Conservation (phyloP, 2,797 vertebrate genomes). For the Ceyx erithaca region DNA sequence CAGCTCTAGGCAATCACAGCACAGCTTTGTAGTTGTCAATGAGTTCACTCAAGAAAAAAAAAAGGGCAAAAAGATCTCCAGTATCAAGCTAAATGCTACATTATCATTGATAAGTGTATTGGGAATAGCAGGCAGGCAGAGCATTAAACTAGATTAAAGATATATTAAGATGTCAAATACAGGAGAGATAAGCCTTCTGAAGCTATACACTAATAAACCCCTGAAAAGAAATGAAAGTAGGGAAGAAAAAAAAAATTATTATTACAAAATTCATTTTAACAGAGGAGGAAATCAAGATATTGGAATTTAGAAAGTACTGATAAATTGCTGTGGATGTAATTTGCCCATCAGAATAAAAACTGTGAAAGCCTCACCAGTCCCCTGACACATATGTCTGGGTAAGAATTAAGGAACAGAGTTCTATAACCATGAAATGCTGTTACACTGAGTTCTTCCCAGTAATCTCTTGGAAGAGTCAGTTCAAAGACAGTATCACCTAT, state of each 20-base stretch:
- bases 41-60: not conserved
- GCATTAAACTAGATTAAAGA: slow-evolving; percentile 37
- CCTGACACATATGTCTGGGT: not conserved
- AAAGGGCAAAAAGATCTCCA: not conserved
- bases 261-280: slow-evolving; percentile 36
- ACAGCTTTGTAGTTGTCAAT: not conserved
- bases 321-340: not conserved
- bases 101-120: slow-evolving; percentile 18
- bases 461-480: not conserved
- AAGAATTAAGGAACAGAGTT: not conserved
- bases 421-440: not conserved
- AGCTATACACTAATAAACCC: slow-evolving; percentile 24
- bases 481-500: not conserved
- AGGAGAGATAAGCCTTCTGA: slow-evolving; percentile 30
- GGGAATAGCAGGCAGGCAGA: slow-evolving; percentile 1
- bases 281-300: not conserved
- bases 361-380: not conserved
- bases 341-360: not conserved
- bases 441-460: not conserved
- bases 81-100: not conserved
- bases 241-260: not conserved
- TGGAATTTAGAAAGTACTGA: slow-evolving; percentile 27
- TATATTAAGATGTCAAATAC: slow-evolving; percentile 29
- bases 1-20: not conserved
- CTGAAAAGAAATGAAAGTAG: slow-evolving; percentile 10